Evolutionary conservation across 2,888 invertebrate genomes (phyloP).

Genomic region (Rhopalosiphum nymphaeae): DNA sequence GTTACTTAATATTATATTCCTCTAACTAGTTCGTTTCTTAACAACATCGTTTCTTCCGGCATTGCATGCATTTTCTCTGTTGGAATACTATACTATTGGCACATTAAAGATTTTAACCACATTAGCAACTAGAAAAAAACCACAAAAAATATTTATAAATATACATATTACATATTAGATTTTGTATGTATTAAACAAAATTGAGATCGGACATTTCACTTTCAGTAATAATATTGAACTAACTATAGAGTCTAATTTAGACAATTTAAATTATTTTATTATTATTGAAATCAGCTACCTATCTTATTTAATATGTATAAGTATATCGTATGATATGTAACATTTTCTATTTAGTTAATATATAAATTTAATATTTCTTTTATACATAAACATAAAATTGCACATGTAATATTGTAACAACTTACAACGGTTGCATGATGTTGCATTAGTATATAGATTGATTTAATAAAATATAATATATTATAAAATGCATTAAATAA

Average conservation of each 20-base stretch:
- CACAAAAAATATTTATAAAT: background rate
- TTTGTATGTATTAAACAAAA: background rate
- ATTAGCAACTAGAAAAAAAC: background rate
- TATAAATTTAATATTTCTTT: background rate
- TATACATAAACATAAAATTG: background rate
- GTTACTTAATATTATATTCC: slow-evolving; percentile 14
- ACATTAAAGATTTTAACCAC: slow-evolving; percentile 15
- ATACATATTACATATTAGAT: background rate
- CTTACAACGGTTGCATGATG: background rate
- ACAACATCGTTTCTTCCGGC: background rate
- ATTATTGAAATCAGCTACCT: background rate
- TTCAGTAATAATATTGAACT: background rate
- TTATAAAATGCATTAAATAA: too few relatives aligned
- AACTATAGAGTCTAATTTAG: background rate
- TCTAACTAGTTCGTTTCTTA: slow-evolving; percentile 14
- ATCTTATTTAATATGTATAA: background rate
- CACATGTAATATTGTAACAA: background rate
- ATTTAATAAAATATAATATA: background rate
- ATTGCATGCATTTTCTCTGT: background rate
- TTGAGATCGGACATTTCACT: slow-evolving; percentile 19
- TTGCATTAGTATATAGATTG: background rate
- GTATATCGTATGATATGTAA: background rate
- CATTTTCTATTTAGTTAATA: background rate
- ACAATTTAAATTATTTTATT: slow-evolving; percentile 1
- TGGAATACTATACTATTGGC: background rate